phyloP scores from a whole-genome alignment of 2,113 vertebrate species.

The Candoia aspera region DNA sequence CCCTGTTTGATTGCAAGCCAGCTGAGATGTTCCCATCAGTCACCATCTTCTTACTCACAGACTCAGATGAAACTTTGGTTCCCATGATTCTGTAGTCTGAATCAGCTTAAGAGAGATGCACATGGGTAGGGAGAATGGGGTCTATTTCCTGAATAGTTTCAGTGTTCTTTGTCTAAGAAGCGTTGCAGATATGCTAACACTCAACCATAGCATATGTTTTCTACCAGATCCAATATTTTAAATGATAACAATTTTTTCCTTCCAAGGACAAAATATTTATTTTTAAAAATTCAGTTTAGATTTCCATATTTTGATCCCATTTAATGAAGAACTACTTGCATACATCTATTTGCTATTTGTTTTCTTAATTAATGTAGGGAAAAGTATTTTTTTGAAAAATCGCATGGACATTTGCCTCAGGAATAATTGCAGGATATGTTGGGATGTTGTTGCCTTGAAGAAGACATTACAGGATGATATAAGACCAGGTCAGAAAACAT shows the following conservation, averaged over 20 bases:
- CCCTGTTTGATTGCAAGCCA: constrained; percentile 67
- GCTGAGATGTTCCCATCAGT: constrained; percentile 33
- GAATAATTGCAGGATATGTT: neutral
- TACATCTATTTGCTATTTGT: neutral
- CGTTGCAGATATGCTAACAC: constrained; percentile 47
- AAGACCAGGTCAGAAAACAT: neutral
- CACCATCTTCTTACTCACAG: constrained; percentile 45
- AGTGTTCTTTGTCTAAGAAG: constrained; percentile 49
- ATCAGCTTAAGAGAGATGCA: constrained; percentile 34
- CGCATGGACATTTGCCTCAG: neutral
- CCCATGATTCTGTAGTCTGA: constrained; percentile 65
- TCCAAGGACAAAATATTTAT: constrained; percentile 3
- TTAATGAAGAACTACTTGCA: neutral
- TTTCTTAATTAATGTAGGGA: neutral
- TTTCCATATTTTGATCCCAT: neutral
- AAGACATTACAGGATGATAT: neutral
- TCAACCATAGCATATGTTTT: constrained; percentile 48
- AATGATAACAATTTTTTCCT: neutral
- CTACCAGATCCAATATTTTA: neutral
- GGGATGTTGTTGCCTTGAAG: neutral
- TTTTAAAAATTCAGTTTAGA: neutral
- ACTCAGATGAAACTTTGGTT: constrained; percentile 49
- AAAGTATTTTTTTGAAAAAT: neutral
- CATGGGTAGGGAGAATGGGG: constrained; percentile 5
- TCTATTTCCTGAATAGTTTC: constrained; percentile 54